Percentiles rank a stretch among this genome's conserved stretches.
phyloP scores from a whole-genome alignment of 2,113 vertebrate genomes.

The Grammomys dolichurus region DNA sequence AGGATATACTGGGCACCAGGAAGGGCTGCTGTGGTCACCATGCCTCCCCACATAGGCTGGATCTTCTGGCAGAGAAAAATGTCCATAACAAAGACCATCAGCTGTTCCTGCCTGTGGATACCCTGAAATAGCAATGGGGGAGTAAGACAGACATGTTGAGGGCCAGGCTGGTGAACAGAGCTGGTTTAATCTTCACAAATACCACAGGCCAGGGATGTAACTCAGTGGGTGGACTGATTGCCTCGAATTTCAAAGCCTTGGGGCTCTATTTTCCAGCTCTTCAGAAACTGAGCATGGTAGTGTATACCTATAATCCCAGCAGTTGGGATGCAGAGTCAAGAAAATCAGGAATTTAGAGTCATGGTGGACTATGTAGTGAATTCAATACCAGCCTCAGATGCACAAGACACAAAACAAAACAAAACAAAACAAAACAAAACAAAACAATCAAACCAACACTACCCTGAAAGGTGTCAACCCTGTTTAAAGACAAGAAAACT shows the following conservation, averaged over 20 bases:
- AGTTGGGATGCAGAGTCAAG: neutral
- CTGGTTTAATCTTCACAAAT: neutral
- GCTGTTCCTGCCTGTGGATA: neutral
- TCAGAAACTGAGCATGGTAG: neutral
- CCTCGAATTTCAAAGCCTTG: neutral
- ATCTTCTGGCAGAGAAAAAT: neutral
- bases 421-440: neutral
- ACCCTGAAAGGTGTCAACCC: neutral
- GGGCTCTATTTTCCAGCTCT: neutral
- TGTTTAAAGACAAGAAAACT: conserved; percentile 45
- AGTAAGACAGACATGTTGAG: neutral
- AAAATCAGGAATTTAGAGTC: neutral
- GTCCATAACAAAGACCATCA: neutral
- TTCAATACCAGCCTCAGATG: neutral
- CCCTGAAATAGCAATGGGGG: neutral
- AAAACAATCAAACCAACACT: neutral
- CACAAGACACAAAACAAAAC: neutral
- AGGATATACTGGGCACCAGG: neutral
- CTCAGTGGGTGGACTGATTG: neutral
- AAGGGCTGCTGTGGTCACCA: neutral
- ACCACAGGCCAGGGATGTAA: neutral
- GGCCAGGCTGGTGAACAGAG: neutral
- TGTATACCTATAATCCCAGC: neutral
- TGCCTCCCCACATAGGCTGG: neutral
- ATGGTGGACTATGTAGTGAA: neutral